A percentile compares a stretch with the other conserved stretches of the same genome.
Evolutionary conservation across 2,888 invertebrate species (phyloP).

Genomic region (Drosophila subsilvestris): DNA sequence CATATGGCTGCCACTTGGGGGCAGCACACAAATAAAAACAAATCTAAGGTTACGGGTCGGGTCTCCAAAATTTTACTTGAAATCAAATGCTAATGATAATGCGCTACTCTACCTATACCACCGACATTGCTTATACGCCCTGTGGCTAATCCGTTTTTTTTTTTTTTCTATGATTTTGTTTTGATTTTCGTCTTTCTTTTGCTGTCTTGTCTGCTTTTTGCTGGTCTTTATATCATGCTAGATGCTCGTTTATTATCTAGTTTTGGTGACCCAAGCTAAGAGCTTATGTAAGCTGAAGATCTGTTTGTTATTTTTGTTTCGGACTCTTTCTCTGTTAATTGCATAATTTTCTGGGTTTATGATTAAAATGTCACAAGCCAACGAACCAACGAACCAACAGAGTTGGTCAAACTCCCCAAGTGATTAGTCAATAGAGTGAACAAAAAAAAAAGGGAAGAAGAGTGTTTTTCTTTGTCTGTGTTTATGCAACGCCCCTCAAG

Average conservation of each 20-base stretch:
- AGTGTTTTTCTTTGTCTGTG: constrained; percentile 33
- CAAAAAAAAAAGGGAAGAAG: constrained; percentile 8
- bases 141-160: constrained; percentile 24
- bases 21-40: neutral
- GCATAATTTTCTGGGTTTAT: constrained; percentile 60
- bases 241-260: constrained; percentile 66
- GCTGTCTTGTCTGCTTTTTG: neutral
- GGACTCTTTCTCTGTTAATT: constrained; percentile 51
- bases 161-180: constrained; percentile 31
- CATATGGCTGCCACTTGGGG: neutral
- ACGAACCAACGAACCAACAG: constrained; percentile 50
- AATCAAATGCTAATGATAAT: constrained; percentile 1
- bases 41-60: neutral
- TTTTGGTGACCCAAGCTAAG: constrained; percentile 47
- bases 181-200: constrained; percentile 40
- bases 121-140: constrained; percentile 33
- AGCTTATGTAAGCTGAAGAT: constrained; percentile 29
- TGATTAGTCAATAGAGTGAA: constrained; percentile 71
- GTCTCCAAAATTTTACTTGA: neutral
- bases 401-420: constrained; percentile 51
- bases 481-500: constrained; percentile 35
- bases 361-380: constrained; percentile 77
- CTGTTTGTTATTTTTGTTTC: constrained; percentile 12
- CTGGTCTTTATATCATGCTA: constrained; percentile 66
- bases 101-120: neutral